These are phyloP conservation scores for Coecobrya sp. DNA, from an alignment of 2,888 invertebrate genomes.

Conservation along the genomic window DNA sequence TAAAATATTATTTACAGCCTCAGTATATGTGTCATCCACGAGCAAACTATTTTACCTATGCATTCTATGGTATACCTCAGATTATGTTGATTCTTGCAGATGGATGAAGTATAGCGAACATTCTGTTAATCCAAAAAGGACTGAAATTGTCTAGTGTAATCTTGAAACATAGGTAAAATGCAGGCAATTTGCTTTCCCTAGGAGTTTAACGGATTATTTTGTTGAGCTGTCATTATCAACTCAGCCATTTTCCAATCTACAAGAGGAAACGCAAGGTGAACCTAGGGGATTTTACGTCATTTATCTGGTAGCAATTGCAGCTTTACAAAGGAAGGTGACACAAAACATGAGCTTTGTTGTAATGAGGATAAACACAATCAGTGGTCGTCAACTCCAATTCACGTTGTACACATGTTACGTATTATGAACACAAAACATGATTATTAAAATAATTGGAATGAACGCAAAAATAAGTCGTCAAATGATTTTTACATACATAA, in stretches of 20 bases:
- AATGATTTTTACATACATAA: slow-evolving; percentile 50
- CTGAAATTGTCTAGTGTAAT: background rate
- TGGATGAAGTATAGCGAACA: no score
- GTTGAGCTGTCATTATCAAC: background rate
- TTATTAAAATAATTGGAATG: slow-evolving; percentile 54
- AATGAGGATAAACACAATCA: slow-evolving; percentile 28
- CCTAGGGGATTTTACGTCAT: slow-evolving; percentile 58
- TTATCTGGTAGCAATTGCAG: slow-evolving; percentile 29
- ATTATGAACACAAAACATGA: slow-evolving; percentile 25
- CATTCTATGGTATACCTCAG: no score
- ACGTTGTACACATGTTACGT: slow-evolving; percentile 36
- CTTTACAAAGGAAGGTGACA: slow-evolving; percentile 11
- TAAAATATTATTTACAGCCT: no score
- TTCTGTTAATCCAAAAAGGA: background rate
- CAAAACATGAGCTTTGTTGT: slow-evolving; percentile 44
- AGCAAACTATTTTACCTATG: no score
- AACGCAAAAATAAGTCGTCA: slow-evolving; percentile 39
- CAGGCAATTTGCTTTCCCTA: background rate
- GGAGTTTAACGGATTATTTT: slow-evolving; percentile 45
- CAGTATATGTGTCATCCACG: no score
- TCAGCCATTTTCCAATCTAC: background rate
- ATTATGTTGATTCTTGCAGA: no score
- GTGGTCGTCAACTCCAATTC: background rate
- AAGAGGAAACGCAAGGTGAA: slow-evolving; percentile 48
- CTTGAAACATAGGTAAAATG: background rate